Evolutionary conservation across 2,888 invertebrate genomes (phyloP).

Genomic region (Cheilosia urbana): DNA sequence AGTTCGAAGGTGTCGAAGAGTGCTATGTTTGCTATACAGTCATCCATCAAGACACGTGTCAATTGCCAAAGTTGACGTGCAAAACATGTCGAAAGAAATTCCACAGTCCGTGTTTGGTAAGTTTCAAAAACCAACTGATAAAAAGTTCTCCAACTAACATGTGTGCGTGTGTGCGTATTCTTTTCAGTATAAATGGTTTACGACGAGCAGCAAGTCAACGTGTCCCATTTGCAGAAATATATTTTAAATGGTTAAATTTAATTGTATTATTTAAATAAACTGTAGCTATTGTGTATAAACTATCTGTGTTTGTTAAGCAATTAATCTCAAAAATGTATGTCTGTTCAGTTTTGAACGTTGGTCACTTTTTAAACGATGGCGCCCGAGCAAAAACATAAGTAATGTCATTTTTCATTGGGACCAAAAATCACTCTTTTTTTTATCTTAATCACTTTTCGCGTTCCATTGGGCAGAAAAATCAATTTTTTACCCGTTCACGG

Average conservation of each 20-base stretch:
- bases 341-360: no score
- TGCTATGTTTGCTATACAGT: conserved; percentile 98
- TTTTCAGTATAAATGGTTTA: conserved; percentile 98
- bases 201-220: conserved; percentile 94
- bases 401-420: no score
- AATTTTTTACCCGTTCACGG: no score
- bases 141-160: conserved; percentile 2
- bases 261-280: conserved; percentile 61
- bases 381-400: no score
- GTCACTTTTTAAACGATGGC: no score
- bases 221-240: conserved; percentile 96
- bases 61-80: conserved; percentile 93
- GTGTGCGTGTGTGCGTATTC: conserved; percentile 11
- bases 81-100: conserved; percentile 97
- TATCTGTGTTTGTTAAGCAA: not conserved
- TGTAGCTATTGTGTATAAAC: not conserved
- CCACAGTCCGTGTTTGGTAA: conserved; percentile 96
- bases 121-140: conserved; percentile 78
- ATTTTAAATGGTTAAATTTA: conserved; percentile 83
- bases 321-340: not conserved
- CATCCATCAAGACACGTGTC: conserved; percentile 91
- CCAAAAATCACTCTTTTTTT: no score
- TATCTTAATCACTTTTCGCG: no score
- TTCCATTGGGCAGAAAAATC: no score
- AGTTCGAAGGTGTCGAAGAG: conserved; percentile 95